Base-by-base conservation (phyloP, 2,888 invertebrate species). In the Spicauda simplicius region DNA sequence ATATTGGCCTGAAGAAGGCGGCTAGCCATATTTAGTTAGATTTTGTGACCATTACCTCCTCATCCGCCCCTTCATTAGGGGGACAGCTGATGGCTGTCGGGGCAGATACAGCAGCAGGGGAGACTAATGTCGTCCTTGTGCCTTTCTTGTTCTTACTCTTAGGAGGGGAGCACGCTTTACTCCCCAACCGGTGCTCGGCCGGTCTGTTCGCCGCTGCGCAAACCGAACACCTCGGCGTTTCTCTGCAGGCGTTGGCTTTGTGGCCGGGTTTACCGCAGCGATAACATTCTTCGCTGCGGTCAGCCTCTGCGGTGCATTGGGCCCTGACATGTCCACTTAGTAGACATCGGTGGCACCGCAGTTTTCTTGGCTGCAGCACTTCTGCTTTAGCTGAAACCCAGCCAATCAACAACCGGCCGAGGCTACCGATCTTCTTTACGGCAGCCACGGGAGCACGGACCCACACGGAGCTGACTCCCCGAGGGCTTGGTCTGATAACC, bases 221-320 rank as follows among this genome's bases (percentile, higher is more conserved):
- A 0, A 65, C 4, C 0, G 33, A 25, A 37, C 69, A 69, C 0
- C 58, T 61, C 5, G 69, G 69, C 0, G 2, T 11, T 0, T 37
- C 62, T 0, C 48, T 25, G 18, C 70, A 70, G 1, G 8, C n/a
- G 0, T 14, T 18, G 5, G 68, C 57, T 37, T 62, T 58, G 12
- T 68, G 68, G 0, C 68, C 65, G 0, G 80, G 74, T 56, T 41
- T 58, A 77, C 7, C 61, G 71, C 64, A 72, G 12, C 54, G 54
- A 10, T 55, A 55, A 14, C 54, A 55, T n/a, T 30, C 16, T 4
- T 3, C 12, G 18, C 54, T 55, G 1, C 54, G 54, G 16, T 55
- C 54, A 14, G 7, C 30, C 30, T 55, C 54, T 30, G 54, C 54
- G 18, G 30, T 55, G 25, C 25, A 30, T 30, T 30, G 2, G 25